These are phyloP conservation scores for Cepaea nemoralis DNA, from an alignment of 1,140 invertebrate genomes.

Conservation along the genomic window DNA sequence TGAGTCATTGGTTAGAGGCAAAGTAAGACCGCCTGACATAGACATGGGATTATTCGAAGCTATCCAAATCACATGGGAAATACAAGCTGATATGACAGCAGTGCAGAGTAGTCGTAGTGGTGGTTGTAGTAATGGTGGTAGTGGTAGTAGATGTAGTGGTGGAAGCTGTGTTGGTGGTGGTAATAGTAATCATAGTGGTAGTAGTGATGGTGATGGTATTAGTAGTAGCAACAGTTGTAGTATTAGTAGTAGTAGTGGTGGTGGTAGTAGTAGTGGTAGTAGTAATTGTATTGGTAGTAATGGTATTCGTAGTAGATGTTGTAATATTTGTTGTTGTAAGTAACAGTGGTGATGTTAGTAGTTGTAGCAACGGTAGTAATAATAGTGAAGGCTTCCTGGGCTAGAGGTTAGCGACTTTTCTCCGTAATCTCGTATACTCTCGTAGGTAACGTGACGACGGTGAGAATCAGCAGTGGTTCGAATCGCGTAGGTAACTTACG, in stretches of 20 bases:
- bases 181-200: slow-evolving; percentile 25
- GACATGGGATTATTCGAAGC: too few relatives aligned
- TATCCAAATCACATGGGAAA: too few relatives aligned
- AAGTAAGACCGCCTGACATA: too few relatives aligned
- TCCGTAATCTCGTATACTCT: too few relatives aligned
- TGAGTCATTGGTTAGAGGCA: too few relatives aligned
- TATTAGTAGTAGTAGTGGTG: background rate
- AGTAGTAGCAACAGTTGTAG: background rate
- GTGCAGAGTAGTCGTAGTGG: too few relatives aligned
- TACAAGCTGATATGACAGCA: too few relatives aligned
- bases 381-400: too few relatives aligned
- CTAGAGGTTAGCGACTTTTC: too few relatives aligned
- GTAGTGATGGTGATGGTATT: background rate
- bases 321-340: slow-evolving; percentile 11
- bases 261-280: background rate
- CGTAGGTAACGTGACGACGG: too few relatives aligned
- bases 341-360: slow-evolving; percentile 16
- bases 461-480: too few relatives aligned
- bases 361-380: slow-evolving; percentile 17
- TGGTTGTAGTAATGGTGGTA: background rate
- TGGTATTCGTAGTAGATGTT: background rate
- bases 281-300: background rate
- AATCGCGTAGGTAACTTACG: too few relatives aligned
- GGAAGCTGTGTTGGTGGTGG: background rate
- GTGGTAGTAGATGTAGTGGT: background rate